phyloP scores from a whole-genome alignment of 2,797 vertebrate genomes.

The Pseudochaenichthys georgianus region DNA sequence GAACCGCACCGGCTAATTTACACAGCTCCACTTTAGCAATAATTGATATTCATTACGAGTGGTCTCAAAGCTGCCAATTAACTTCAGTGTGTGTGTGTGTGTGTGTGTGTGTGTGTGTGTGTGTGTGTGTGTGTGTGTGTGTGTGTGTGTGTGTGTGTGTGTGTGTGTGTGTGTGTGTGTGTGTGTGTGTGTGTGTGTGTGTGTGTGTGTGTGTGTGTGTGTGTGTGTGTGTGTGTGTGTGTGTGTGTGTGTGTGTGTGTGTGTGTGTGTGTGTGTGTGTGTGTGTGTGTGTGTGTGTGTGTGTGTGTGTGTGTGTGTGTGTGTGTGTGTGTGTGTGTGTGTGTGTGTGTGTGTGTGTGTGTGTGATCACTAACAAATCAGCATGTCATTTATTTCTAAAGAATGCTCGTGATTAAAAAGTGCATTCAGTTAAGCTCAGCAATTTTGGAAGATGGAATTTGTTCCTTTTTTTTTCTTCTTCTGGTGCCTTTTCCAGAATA shows the following conservation, averaged over 20 bases:
- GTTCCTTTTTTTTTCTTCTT: too few relatives aligned
- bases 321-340: constrained; percentile 43
- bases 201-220: constrained; percentile 44
- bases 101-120: constrained; percentile 40
- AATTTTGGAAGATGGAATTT: too few relatives aligned
- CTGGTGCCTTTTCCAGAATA: too few relatives aligned
- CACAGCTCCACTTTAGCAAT: constrained; percentile 75
- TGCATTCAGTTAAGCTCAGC: too few relatives aligned
- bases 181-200: constrained; percentile 36
- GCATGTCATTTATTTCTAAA: too few relatives aligned
- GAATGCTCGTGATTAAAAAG: too few relatives aligned
- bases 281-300: constrained; percentile 39
- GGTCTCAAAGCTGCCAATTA: constrained; percentile 68
- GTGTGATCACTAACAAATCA: too few relatives aligned
- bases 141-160: constrained; percentile 44
- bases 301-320: constrained; percentile 42
- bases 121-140: constrained; percentile 35
- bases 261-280: constrained; percentile 41
- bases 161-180: constrained; percentile 40
- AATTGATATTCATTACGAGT: constrained; percentile 82
- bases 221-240: constrained; percentile 38
- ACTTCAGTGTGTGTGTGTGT: constrained; percentile 44
- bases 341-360: constrained; percentile 4
- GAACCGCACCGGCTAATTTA: constrained; percentile 66
- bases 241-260: constrained; percentile 35